Conservation (phyloP, 92 coral and sea anemone species). For the Metridium senile region DNA sequence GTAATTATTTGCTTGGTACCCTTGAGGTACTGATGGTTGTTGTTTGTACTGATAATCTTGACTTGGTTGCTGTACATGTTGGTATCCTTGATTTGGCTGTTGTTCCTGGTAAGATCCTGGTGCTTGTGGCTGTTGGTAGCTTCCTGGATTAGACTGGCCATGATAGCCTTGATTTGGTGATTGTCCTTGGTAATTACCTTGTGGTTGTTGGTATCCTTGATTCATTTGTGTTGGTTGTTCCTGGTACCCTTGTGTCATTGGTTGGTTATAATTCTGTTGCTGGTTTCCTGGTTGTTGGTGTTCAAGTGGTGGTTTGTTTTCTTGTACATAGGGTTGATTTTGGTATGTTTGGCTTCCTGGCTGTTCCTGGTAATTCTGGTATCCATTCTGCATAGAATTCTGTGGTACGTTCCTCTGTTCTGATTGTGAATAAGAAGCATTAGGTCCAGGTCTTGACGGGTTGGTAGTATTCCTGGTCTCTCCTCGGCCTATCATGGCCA, state of each 20-base stretch:
- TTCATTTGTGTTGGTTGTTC: background rate
- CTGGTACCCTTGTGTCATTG: conserved; percentile 18
- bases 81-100: background rate
- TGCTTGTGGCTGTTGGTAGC: background rate
- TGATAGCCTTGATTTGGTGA: background rate
- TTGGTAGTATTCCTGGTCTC: conserved; percentile 15
- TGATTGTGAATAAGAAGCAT: background rate
- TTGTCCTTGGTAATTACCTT: background rate
- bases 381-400: conserved; percentile 8
- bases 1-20: background rate
- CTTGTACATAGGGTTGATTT: conserved; percentile 2
- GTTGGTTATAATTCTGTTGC: background rate
- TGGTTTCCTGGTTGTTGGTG: conserved; percentile 3
- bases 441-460: conserved; percentile 16
- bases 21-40: background rate
- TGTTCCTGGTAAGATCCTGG: conserved; percentile 15
- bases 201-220: conserved; percentile 9
- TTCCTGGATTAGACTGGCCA: no score
- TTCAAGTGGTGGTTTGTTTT: background rate
- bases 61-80: background rate
- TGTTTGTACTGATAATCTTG: background rate
- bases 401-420: background rate
- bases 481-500: conserved; percentile 39
- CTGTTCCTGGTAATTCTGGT: conserved; percentile 4
- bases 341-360: background rate